phyloP scores from a whole-genome alignment of 2,888 invertebrate genomes.

The Cordilura impudica region DNA sequence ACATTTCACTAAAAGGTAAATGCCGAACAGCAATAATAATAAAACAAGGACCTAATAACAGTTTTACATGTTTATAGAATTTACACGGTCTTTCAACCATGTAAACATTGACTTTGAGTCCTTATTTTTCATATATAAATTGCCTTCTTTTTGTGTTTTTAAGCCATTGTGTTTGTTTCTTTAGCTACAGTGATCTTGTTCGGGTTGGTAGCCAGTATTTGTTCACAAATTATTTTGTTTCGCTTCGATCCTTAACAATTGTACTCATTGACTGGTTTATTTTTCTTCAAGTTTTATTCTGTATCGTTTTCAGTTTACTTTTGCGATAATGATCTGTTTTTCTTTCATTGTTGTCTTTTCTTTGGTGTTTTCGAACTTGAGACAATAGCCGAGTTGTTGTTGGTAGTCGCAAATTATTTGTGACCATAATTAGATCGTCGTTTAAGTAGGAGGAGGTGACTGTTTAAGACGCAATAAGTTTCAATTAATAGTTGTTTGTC shows the following conservation, averaged over 20 bases:
- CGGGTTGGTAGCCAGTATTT: not conserved
- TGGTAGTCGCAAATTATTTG: constrained; percentile 59
- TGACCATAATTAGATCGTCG: constrained; percentile 61
- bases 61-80: constrained; percentile 57
- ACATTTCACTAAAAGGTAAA: not conserved
- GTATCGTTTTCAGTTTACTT: constrained; percentile 55
- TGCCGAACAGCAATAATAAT: not conserved
- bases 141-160: constrained; percentile 10
- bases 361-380: constrained; percentile 50
- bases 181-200: constrained; percentile 47
- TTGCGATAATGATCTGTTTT: constrained; percentile 69
- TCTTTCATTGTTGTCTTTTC: constrained; percentile 67
- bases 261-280: constrained; percentile 17
- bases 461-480: constrained; percentile 49
- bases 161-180: constrained; percentile 47
- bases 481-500: constrained; percentile 64
- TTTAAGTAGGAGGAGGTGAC: constrained; percentile 49
- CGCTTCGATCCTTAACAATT: constrained; percentile 65
- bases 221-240: constrained; percentile 73
- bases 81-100: constrained; percentile 58
- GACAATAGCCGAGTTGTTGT: constrained; percentile 39
- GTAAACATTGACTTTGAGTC: constrained; percentile 38
- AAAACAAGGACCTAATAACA: constrained; percentile 69
- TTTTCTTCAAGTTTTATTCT: not conserved
- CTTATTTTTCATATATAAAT: constrained; percentile 35